Evolutionary conservation across 64 coral and sea anemone genomes (phyloP).

Genomic region (Cladopsammia gracilis): DNA sequence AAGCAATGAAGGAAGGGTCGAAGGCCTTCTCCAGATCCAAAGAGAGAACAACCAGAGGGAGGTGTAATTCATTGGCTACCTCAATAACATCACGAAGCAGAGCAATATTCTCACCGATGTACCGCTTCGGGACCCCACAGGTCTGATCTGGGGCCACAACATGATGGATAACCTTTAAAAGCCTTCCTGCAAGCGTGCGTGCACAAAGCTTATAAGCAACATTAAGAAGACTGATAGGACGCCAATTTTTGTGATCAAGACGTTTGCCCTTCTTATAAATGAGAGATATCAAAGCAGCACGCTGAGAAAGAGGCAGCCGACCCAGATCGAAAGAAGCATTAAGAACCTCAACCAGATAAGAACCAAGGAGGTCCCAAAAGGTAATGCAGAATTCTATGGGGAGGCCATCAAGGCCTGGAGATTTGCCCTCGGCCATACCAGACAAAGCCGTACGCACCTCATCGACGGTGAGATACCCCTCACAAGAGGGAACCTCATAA

Average conservation of each 20-base stretch:
- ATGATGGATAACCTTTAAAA: neutral
- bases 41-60: neutral
- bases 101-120: neutral
- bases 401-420: slow-evolving; percentile 33
- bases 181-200: neutral
- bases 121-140: neutral
- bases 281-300: no score
- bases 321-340: neutral
- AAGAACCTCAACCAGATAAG: neutral
- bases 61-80: neutral
- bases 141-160: no score
- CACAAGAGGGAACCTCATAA: neutral
- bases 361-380: slow-evolving; percentile 1
- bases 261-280: slow-evolving; percentile 8
- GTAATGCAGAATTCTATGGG: slow-evolving; percentile 34
- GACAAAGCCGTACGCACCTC: neutral
- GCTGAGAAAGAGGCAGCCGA: neutral
- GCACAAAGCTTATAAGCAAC: slow-evolving; percentile 27
- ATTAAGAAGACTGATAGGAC: no score
- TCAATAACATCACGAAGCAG: neutral
- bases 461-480: neutral
- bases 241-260: no score
- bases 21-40: slow-evolving; percentile 27
- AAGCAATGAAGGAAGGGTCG: neutral
- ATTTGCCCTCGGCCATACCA: neutral